Evolutionary conservation across 2,888 invertebrate species (phyloP).

Genomic region (Watsonalla cultraria): DNA sequence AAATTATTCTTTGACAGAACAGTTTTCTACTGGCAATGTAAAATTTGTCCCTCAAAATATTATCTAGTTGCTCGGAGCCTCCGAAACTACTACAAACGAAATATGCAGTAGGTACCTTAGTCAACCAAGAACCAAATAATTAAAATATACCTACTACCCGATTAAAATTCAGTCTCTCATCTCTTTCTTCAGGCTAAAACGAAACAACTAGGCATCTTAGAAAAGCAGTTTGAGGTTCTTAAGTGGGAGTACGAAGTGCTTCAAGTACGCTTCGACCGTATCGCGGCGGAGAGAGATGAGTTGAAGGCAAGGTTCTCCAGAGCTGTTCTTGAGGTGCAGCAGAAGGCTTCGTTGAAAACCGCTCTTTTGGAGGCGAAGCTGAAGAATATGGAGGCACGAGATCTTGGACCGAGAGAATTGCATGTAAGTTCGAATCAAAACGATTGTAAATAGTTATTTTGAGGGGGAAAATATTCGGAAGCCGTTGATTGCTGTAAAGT

Average conservation of each 20-base stretch:
- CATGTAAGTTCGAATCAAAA: slow-evolving; percentile 60
- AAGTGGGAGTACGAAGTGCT: slow-evolving; percentile 84
- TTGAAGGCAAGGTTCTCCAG: slow-evolving; percentile 87
- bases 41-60: no score
- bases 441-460: no score
- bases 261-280: slow-evolving; percentile 87
- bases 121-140: no score
- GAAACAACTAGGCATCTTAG: slow-evolving; percentile 65
- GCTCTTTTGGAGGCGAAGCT: slow-evolving; percentile 88
- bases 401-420: slow-evolving; percentile 77
- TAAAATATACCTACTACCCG: no score
- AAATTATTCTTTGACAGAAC: no score
- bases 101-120: no score
- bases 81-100: no score
- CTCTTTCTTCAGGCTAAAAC: slow-evolving; percentile 66
- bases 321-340: slow-evolving; percentile 92
- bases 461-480: no score
- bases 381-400: slow-evolving; percentile 84
- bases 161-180: not conserved
- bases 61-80: no score
- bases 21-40: no score
- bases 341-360: slow-evolving; percentile 89
- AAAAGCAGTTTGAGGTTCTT: slow-evolving; percentile 80
- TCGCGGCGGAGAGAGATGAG: slow-evolving; percentile 87
- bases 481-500: no score